phyloP scores from a whole-genome alignment of 2,113 vertebrate species.

The Aphelocoma coerulescens region DNA sequence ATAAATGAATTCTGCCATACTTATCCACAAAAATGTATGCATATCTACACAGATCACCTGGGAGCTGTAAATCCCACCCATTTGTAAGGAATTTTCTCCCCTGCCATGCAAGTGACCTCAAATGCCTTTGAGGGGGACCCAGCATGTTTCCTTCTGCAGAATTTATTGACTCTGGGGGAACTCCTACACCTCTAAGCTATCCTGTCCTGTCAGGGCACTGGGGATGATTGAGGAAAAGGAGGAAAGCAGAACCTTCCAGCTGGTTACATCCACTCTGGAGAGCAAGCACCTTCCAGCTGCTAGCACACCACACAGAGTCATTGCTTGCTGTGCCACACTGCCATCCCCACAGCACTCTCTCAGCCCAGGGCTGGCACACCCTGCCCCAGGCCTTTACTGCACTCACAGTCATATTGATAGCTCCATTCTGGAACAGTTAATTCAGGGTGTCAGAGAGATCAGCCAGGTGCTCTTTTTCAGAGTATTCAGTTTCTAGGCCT shows the following conservation, averaged over 20 bases:
- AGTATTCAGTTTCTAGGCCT: background rate
- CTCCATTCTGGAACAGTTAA: background rate
- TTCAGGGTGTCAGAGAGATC: background rate
- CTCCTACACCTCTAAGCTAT: too few relatives aligned
- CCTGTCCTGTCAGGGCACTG: background rate
- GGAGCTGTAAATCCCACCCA: background rate
- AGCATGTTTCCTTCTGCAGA: background rate
- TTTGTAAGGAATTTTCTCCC: background rate
- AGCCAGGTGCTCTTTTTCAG: background rate
- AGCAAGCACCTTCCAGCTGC: background rate
- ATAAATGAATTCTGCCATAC: background rate
- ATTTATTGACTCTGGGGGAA: background rate
- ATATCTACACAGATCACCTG: background rate
- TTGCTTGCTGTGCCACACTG: accelerated
- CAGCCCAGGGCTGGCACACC: background rate
- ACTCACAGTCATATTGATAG: accelerated
- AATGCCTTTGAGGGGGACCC: background rate
- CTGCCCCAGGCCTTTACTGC: too few relatives aligned
- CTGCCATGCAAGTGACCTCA: background rate
- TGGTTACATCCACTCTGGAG: background rate
- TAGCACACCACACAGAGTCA: accelerated
- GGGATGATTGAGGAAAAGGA: background rate
- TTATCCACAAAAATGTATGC: background rate
- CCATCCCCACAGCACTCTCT: accelerated
- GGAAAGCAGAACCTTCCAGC: background rate